phyloP scores from a whole-genome alignment of 2,113 vertebrate genomes.

The Barbus barbus region DNA sequence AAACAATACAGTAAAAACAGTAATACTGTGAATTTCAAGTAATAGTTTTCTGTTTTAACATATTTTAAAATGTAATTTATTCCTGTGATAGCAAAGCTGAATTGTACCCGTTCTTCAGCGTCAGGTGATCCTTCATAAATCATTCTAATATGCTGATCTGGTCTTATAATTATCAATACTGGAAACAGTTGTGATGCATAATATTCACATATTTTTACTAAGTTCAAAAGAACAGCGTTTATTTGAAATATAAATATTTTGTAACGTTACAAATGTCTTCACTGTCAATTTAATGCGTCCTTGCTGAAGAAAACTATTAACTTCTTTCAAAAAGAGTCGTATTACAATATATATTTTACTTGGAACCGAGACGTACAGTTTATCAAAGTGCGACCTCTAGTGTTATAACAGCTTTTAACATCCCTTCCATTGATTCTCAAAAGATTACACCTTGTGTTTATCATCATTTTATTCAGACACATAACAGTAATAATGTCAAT shows the following conservation, averaged over 20 bases:
- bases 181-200: too few relatives aligned
- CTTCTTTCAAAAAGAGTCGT: not conserved
- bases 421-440: not conserved
- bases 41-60: not conserved
- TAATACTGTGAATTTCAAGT: not conserved
- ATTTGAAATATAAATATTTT: not conserved
- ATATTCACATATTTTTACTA: too few relatives aligned
- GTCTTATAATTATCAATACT: not conserved
- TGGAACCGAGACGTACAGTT: not conserved
- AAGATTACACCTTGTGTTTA: constrained; percentile 14
- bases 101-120: not conserved
- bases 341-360: not conserved
- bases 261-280: not conserved
- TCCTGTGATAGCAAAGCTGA: not conserved
- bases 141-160: not conserved
- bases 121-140: not conserved
- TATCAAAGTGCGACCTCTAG: constrained; percentile 23
- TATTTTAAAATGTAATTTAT: not conserved
- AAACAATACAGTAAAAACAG: not conserved
- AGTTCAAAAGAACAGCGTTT: not conserved
- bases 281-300: not conserved
- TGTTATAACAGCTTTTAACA: not conserved
- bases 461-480: constrained; percentile 6
- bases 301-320: not conserved
- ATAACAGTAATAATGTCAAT: not conserved